Conservation (phyloP, 53 echinoderm and acorn worm genomes). For the Temnopleurus reevesii region DNA sequence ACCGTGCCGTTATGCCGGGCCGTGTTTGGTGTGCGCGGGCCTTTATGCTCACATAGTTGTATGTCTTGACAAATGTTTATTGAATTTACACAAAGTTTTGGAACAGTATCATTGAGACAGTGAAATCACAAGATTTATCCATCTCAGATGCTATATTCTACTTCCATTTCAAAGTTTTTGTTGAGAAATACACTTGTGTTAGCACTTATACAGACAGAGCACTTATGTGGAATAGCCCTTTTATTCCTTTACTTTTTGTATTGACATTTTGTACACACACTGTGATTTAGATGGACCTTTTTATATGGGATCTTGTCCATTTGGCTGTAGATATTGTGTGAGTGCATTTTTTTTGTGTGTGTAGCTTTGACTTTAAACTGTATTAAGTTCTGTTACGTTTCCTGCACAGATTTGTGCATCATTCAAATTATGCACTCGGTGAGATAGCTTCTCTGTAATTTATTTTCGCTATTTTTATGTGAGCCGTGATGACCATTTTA, state of each 20-base stretch:
- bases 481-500: neutral
- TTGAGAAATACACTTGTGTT: too few relatives aligned
- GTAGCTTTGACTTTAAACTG: neutral
- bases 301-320: neutral
- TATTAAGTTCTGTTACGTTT: neutral
- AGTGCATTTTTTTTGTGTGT: neutral
- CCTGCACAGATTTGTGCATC: neutral
- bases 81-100: too few relatives aligned
- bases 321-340: neutral
- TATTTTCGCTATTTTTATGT: neutral
- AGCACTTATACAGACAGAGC: too few relatives aligned
- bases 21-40: too few relatives aligned
- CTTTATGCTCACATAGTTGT: too few relatives aligned
- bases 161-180: too few relatives aligned
- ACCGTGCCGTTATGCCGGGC: too few relatives aligned
- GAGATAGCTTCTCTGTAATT: neutral
- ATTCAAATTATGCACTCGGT: neutral
- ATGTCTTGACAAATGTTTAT: too few relatives aligned
- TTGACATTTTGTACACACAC: constrained; percentile 12
- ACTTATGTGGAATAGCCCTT: too few relatives aligned
- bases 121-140: too few relatives aligned
- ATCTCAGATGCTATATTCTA: too few relatives aligned
- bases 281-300: neutral
- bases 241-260: neutral
- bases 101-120: too few relatives aligned